Evolutionary conservation across 2,888 invertebrate genomes (phyloP), one percentile per base, ranked within the genome.

Genomic region (Acleris literana): DNA sequence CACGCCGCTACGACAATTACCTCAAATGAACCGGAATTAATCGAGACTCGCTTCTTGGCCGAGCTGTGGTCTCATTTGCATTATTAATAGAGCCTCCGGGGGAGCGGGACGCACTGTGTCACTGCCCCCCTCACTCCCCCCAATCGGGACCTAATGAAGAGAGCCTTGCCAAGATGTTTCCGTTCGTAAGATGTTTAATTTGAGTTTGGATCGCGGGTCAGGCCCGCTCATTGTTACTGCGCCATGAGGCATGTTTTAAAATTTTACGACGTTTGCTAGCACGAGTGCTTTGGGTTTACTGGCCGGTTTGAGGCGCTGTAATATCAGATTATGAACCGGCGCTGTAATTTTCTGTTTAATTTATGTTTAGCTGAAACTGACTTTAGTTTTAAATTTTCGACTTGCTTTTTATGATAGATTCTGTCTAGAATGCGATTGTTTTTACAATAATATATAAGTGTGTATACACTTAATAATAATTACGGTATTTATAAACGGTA

Each of bases 21-120:
- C 92, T 90, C 92, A 92, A 92, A 92, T 92, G 92, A 92, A 92
- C 89, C 92, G 84, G 90, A 91, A 92, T 92, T 92, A 93, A 93
- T 92, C 90, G 92, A 82, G 90, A 86, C 87, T 86, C 88, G 88
- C 88, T 88, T 85, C 91, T 92, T 92, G 92, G 90, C 88, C 90
- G 86, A 83, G 90, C 89, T 89, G 92, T 90, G 91, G 91, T 89
- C 92, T 92, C 91, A 92, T 92, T 92, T 92, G 88, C 92, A 92
- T 93, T 92, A 93, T 93, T 93, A 92, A 92, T 92, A 92, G 91
- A 89, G 86, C 84, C 86, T 83, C 82, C 78, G 82, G 81, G 90
- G 81, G 71, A 72, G 71, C 55, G 20, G 68, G 64, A 55, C 66
- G 72, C 75, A 75, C 78, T 80, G 83, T 90, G 88, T 89, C 90